phyloP scores from a whole-genome alignment of 2,888 invertebrate species.

The Gnatocerus cornutus region DNA sequence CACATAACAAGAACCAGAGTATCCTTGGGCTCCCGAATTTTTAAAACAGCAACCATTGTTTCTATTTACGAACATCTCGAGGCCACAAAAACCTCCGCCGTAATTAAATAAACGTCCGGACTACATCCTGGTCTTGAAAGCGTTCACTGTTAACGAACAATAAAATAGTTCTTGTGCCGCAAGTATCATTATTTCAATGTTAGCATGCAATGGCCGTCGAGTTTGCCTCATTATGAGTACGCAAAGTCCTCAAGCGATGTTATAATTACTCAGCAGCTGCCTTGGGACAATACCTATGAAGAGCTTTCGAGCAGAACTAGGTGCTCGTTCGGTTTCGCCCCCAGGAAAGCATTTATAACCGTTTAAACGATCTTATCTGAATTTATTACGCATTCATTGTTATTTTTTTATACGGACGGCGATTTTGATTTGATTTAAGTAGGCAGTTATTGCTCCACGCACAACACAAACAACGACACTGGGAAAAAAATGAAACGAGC shows the following conservation, averaged over 20 bases:
- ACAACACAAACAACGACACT: constrained; percentile 38
- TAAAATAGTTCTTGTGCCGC: constrained; percentile 43
- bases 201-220: constrained; percentile 47
- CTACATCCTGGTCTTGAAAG: constrained; percentile 40
- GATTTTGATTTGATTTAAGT: constrained; percentile 54
- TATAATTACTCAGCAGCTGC: constrained; percentile 68
- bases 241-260: constrained; percentile 59
- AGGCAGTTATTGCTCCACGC: constrained; percentile 52
- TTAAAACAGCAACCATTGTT: background rate
- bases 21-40: constrained; percentile 4
- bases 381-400: constrained; percentile 60
- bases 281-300: constrained; percentile 65
- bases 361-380: constrained; percentile 63
- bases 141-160: constrained; percentile 42
- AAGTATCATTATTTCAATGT: constrained; percentile 51
- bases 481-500: constrained; percentile 11
- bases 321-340: constrained; percentile 60
- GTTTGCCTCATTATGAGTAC: constrained; percentile 58
- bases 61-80: constrained; percentile 15
- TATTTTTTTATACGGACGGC: constrained; percentile 52
- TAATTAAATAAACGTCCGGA: constrained; percentile 36
- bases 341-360: constrained; percentile 62
- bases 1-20: background rate
- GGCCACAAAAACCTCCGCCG: constrained; percentile 12
- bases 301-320: constrained; percentile 58